Conservation (phyloP, 2,113 vertebrate genomes). For the Meles meles region DNA sequence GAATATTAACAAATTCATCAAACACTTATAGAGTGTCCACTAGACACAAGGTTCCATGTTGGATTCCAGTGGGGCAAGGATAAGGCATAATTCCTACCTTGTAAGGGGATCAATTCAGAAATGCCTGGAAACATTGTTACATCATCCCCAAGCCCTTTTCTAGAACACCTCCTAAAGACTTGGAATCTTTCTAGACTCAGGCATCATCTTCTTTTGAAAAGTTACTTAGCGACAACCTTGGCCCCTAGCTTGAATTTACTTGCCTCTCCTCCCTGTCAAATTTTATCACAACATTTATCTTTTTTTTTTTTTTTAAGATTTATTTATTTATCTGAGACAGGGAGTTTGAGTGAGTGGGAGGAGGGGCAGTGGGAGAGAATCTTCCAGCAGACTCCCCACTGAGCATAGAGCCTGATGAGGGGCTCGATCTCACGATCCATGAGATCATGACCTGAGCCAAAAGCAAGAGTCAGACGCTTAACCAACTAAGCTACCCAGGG, state of each 20-base stretch:
- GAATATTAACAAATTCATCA: not conserved
- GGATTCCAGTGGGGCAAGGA: not conserved
- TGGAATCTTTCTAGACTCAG: not conserved
- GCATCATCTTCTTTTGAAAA: not conserved
- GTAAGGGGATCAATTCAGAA: not conserved
- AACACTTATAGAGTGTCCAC: not conserved
- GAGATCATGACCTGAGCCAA: not conserved
- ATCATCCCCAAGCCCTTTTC: not conserved
- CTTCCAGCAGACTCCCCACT: not conserved
- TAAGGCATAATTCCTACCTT: not conserved
- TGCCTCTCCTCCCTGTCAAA: not conserved
- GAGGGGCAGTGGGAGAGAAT: not conserved
- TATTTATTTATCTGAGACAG: not conserved
- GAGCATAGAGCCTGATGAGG: not conserved
- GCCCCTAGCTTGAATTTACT: not conserved
- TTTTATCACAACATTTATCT: not conserved
- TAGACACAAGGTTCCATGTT: not conserved
- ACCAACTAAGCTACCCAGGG: not conserved
- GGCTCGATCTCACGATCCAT: not conserved
- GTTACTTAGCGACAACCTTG: not conserved
- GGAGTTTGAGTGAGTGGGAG: not conserved
- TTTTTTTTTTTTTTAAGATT: not conserved
- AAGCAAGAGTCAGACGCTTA: not conserved
- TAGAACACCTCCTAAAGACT: not conserved
- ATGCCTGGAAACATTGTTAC: not conserved